These are phyloP conservation scores for Cyanoramphus novaezelandiae DNA, from an alignment of 2,113 vertebrate species.

Conservation along the genomic window DNA sequence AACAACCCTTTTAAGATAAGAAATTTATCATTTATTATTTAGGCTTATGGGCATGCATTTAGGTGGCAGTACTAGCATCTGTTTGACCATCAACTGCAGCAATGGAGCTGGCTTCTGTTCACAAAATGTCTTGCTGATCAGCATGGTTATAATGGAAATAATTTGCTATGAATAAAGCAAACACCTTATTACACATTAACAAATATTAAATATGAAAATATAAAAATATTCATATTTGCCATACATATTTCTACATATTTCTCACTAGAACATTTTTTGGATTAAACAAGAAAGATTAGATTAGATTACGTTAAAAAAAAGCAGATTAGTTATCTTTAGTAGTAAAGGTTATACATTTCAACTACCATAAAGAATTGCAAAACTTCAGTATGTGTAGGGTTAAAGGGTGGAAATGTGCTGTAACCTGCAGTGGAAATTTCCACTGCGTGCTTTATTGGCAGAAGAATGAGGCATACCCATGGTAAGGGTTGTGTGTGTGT, in stretches of 20 bases:
- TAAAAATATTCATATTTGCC: neutral
- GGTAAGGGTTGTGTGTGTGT: neutral
- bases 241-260: neutral
- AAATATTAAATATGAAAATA: neutral
- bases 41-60: neutral
- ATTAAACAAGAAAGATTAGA: neutral
- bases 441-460: conserved; percentile 53
- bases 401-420: conserved; percentile 59
- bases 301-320: neutral
- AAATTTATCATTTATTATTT: neutral
- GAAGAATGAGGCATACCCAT: conserved; percentile 35
- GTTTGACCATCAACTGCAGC: neutral
- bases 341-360: conserved; percentile 44
- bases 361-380: conserved; percentile 39
- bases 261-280: neutral
- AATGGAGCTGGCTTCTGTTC: neutral
- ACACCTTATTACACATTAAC: neutral
- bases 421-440: conserved; percentile 75
- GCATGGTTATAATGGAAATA: neutral
- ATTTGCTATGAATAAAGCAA: neutral
- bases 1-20: neutral
- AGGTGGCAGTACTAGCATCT: neutral
- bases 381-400: conserved; percentile 55
- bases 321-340: conserved; percentile 29
- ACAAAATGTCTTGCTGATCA: neutral